phyloP scores from a whole-genome alignment of 64 coral and sea anemone species.

The Pocillopora damicornis region DNA sequence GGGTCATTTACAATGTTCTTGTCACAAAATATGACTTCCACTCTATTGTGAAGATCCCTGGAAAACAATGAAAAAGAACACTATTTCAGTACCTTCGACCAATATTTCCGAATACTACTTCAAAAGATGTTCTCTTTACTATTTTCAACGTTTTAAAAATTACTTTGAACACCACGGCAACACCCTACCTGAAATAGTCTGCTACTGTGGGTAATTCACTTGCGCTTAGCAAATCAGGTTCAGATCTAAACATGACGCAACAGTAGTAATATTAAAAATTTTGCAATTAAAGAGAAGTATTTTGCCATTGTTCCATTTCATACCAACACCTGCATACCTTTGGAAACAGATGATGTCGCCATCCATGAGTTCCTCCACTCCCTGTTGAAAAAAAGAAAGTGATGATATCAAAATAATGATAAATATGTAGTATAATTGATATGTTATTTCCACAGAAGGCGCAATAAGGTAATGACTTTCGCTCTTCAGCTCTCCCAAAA shows the following conservation, averaged over 20 bases:
- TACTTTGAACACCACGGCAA: neutral
- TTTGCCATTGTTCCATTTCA: neutral
- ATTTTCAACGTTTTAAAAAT: neutral
- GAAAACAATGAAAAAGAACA: neutral
- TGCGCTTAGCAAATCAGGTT: constrained; percentile 13
- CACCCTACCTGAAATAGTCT: constrained; percentile 28
- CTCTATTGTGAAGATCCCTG: constrained; percentile 66
- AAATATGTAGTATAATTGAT: too few relatives aligned
- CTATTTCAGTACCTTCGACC: neutral
- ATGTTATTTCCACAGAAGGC: too few relatives aligned
- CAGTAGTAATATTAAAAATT: neutral
- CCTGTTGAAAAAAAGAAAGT: constrained; percentile 26
- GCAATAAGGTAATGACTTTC: neutral
- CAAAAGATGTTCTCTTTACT: neutral
- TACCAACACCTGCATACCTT: constrained; percentile 22
- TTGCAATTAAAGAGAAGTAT: neutral
- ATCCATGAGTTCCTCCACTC: constrained; percentile 71
- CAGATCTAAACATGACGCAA: neutral
- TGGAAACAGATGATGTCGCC: constrained; percentile 78
- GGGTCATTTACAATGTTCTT: constrained; percentile 62
- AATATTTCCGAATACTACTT: too few relatives aligned
- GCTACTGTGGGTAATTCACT: constrained; percentile 40
- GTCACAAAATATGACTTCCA: constrained; percentile 75
- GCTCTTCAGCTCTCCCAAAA: neutral
- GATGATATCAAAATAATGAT: too few relatives aligned